These are phyloP conservation scores for Drosophila bunnanda DNA, from an alignment of 2,888 invertebrate species.

Conservation along the genomic window DNA sequence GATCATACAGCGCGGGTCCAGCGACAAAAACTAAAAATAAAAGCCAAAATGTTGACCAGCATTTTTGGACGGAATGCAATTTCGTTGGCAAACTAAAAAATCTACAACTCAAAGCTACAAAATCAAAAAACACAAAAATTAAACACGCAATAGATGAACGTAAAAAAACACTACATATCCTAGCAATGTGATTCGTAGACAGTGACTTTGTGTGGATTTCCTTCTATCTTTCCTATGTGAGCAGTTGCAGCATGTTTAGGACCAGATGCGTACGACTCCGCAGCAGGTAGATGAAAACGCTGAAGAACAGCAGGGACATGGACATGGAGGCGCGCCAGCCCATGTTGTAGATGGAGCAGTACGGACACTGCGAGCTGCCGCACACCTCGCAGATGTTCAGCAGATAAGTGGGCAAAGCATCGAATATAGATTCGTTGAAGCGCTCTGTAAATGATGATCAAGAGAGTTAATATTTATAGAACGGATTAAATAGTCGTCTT, in stretches of 20 bases:
- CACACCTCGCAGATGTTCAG: conserved; percentile 97
- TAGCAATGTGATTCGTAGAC: conserved; percentile 18
- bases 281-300: conserved; percentile 81
- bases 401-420: conserved; percentile 93
- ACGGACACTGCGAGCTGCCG: conserved; percentile 96
- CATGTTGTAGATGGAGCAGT: conserved; percentile 93
- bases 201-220: conserved; percentile 15
- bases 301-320: conserved; percentile 78
- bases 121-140: conserved; percentile 28
- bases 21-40: conserved; percentile 38
- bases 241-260: conserved; percentile 71
- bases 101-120: conserved; percentile 25
- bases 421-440: conserved; percentile 96
- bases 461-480: not conserved
- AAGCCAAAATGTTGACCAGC: conserved; percentile 53
- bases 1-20: conserved; percentile 49
- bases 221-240: conserved; percentile 58
- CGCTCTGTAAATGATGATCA: conserved; percentile 88
- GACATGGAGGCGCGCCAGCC: conserved; percentile 82
- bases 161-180: conserved; percentile 38
- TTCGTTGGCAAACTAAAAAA: conserved; percentile 49
- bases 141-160: conserved; percentile 42
- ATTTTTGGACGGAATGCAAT: conserved; percentile 79
- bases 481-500: conserved; percentile 60
- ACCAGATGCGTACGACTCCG: conserved; percentile 79